These are phyloP conservation scores for Lutra lutra DNA, from an alignment of 2,797 vertebrate genomes.

Conservation along the genomic window DNA sequence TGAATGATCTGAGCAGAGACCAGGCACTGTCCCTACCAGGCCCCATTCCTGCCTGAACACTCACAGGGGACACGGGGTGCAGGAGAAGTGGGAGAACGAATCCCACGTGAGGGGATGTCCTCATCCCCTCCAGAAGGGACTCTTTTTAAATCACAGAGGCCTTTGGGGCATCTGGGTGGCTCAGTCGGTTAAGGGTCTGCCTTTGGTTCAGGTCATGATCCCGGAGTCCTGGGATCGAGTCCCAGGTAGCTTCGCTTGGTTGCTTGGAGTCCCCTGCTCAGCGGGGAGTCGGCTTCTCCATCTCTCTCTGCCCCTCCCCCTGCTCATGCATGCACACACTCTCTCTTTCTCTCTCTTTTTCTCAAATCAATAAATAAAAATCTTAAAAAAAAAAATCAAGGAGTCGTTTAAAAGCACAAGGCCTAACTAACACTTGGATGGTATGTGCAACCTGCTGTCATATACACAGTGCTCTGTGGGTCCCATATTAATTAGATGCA, in stretches of 20 bases:
- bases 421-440: background rate
- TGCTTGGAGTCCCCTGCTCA: background rate
- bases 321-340: background rate
- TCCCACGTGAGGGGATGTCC: no score
- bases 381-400: background rate
- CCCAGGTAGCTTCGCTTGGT: no score
- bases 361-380: background rate
- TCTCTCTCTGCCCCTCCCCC: background rate
- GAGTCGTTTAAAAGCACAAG: background rate
- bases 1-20: no score
- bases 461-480: background rate
- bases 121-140: background rate
- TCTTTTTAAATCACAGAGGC: background rate
- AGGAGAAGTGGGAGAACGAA: background rate
- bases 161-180: background rate
- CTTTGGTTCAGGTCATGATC: background rate
- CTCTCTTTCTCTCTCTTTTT: no score
- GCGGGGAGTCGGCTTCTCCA: background rate
- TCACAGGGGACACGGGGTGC: background rate
- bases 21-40: background rate
- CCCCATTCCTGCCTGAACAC: background rate
- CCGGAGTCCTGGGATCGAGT: no score
- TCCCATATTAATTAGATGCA: background rate
- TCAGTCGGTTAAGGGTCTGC: background rate
- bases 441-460: background rate